Base-by-base conservation (phyloP, 2,113 vertebrate species). In the Myotis lucifugus region DNA sequence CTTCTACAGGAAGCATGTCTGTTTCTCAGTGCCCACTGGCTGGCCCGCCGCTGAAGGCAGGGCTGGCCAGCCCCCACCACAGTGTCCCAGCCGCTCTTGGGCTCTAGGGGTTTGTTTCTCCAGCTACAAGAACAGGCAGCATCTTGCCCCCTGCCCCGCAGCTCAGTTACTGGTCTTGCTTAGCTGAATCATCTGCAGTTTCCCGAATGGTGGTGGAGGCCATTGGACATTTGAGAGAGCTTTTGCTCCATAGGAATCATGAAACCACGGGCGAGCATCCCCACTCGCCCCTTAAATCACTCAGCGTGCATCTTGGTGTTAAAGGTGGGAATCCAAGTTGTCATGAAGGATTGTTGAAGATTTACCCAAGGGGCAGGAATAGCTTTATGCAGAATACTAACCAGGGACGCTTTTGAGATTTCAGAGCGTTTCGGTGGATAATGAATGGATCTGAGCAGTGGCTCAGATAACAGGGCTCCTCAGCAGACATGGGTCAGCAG, bases 401-500 rank as follows among this genome's bases (percentile, higher is more conserved):
- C n/a, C 56, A 90, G 42, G 86, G 90, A 86, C 52, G 27, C 89
- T 97, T 87, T 69, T 40, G 95, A 90, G 93, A 93, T 95, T 97
- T 96, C 95, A 93, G 88, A 96, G 77, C 29, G 46, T 83, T 48
- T 69, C 93, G 82, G 90, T 85, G 94, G 94, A 81, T 92, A 96
- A 97, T 98, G 91, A 87, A 74, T 96, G 97, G 93, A 95, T 0
- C 46, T 0, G 61, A 64, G 84, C 82, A 56, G 32, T 91, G 97
- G 86, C 90, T 96, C 91, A 92, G 46, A 86, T 97, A 95, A 95
- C 94, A 37, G 64, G 94, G 91, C 94, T 96, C 1, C 0, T 25
- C 4, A 73, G 87, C 72, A 96, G 96, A 97, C 95, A 13, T 0
- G 5, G 84, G 97, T 97, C 95, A 74, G 83, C 95, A 81, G 76